Evolutionary conservation across 2,888 invertebrate species (phyloP), one percentile per base, ranked within the genome.

Genomic region (Galeopsomyia nigrocyanea): DNA sequence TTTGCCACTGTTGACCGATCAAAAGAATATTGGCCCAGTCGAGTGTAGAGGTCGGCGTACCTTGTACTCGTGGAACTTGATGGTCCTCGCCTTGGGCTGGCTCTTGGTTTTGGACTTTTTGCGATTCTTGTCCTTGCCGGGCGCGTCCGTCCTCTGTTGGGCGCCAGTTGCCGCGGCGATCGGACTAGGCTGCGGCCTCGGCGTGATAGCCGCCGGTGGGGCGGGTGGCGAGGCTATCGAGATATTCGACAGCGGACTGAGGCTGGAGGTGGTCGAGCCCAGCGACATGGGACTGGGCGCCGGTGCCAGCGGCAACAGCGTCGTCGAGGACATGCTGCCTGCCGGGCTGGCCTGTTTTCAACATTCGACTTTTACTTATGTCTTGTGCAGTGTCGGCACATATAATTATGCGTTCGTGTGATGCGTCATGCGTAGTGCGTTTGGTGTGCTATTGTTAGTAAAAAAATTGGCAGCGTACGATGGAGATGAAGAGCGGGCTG

Each of bases 51-150:
- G 39, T 7, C 13, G 7, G 31, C 39, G 79, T 73, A 89, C 89
- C 88, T 96, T 96, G 87, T 96, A 96, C 87, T 98, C 98, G 87
- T 98, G 98, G 87, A 98, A 98, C 88, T 98, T 98, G 81, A 98
- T 97, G 68, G 95, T 94, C 79, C 95, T 91, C 21, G 94, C 90
- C 87, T 96, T 96, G 0, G 94, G 92, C 70, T 92, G 90, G 26
- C 91, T 91, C 87, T 95, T 95, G 53, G 92, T 92, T 85, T 95
- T 95, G 21, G 91, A 91, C 84, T 95, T 95, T 85, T 95, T 96
- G 81, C 91, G 87, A 84, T 93, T 95, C 87, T 91, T 94, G 87
- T 94, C 94, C 79, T 88, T 88, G 70, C 87, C 87, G 3, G 87
- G 87, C n/a, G 87, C 87, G 75, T 86, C 87, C 76, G 83, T 86